A percentile compares a stretch with the other conserved stretches of the same genome.
phyloP scores from a whole-genome alignment of 2,113 vertebrate species.

The Cephalopterus ornatus region DNA sequence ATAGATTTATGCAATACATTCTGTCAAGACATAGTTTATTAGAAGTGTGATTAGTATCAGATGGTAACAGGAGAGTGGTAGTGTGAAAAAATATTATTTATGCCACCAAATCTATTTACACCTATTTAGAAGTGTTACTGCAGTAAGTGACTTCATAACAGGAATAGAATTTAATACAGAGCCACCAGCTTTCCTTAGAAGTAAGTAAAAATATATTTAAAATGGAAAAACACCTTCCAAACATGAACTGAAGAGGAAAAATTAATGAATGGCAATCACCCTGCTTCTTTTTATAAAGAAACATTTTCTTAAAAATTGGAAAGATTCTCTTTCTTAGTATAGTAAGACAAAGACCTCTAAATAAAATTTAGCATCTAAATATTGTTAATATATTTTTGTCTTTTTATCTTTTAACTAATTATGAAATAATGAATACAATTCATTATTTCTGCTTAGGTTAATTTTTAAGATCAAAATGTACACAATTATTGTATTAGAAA shows the following conservation, averaged over 20 bases:
- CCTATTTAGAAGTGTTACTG: neutral
- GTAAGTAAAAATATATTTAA: neutral
- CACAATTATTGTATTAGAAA: neutral
- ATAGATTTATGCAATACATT: neutral
- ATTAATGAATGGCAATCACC: neutral
- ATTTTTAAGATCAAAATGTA: neutral
- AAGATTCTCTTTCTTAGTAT: neutral
- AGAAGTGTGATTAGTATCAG: constrained; percentile 7
- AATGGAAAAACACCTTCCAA: neutral
- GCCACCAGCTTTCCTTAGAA: neutral
- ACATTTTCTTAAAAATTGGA: neutral
- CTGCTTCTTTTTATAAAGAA: neutral
- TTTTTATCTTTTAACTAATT: neutral
- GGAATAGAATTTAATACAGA: neutral
- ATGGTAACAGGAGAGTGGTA: neutral
- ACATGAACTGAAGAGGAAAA: accelerated
- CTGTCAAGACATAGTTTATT: neutral
- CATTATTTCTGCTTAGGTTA: neutral
- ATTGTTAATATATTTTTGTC: neutral
- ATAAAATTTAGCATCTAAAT: neutral
- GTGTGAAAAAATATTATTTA: neutral
- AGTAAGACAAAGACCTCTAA: neutral
- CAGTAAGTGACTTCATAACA: neutral
- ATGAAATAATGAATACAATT: neutral
- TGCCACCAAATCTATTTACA: neutral